Evolutionary conservation across 2,113 vertebrate genomes (phyloP), one percentile per base, ranked within the genome.

Genomic region (Campylomormyrus tamandua): DNA sequence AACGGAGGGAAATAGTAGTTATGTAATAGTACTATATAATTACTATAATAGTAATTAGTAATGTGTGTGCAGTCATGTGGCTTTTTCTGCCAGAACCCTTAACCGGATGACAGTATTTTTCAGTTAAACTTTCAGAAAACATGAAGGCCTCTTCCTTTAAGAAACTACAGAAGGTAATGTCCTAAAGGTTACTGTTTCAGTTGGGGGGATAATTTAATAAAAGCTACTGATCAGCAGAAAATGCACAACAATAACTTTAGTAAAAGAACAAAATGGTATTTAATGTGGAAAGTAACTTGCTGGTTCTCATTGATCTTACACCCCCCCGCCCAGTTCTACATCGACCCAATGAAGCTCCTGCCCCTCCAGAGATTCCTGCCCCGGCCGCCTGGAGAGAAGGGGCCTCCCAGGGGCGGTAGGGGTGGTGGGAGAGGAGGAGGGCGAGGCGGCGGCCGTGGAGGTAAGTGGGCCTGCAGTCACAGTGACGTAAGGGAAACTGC

Each of bases 61-160:
- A 84, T n/a, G 42, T 84, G 19, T 46, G 83, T 46, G 83, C 42
- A 83, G 42, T 48, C 39, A n/a, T 56, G 19, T 27, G 9, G 9
- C 19, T 87, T 84, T 19, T 46, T 9, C 24, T 84, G 9, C 5
- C 87, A 46, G 0, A 19, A 91, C 96, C 96, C 97, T 98, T 97
- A 97, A 97, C 91, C 9, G 35, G 8, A 8, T 35, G 90, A 92
- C 93, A 99, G 98, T 99, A 99, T 94, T 99, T 99, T 97, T 99
- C 98, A 92, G 97, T 99, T 58, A 99, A 99, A 91, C 94, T 99
- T 4, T 99, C 97, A 35, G 98, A 99, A 50, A 99, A 99, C 89
- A 98, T 99, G 98, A 99, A 97, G 93, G 98, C 98, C 0, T 97
- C 97, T 35, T 99, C 98, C 0, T 99, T 99, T 93, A 99, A 99